Evolutionary conservation across 2,797 vertebrate species (phyloP), one percentile per base, ranked within the genome.

Genomic region (Eulemur albifrons): DNA sequence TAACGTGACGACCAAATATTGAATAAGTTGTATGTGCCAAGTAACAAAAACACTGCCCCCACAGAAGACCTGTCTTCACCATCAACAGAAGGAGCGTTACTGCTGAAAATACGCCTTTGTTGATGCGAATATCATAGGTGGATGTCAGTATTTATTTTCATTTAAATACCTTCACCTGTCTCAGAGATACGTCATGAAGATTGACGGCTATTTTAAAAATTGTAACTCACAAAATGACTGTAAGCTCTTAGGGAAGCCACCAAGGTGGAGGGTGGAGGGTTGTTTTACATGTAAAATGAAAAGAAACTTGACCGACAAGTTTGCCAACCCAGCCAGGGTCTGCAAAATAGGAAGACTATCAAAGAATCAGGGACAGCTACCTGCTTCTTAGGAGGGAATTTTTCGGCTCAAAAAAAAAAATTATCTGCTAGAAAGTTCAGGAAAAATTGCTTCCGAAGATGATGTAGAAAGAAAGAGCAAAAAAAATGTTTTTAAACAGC

Each of bases 251-350:
- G n/a, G 40, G 80, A 88, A 89, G 25, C 17, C 48, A 88, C 14
- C 59, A 45, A 75, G 6, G 50, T 35, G 88, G 73, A 96, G 13
- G 38, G 18, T 40, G 0, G 45, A 57, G 32, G 70, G 70, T 90
- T 93, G 54, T 95, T 79, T 88, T 90, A 77, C 18, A 35, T 73
- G 27, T 84, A 89, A 96, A 88, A 73, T 83, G 25, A 76, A 96
- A 96, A 93, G 23, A 90, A 93, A 88, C n/a, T n/a, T 88, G 45
- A 93, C 43, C 95, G 79, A 76, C 43, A 96, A 83, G n/a, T 32
- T 63, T 95, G 93, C 82, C 48, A 38, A 93, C 6, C 35, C 50
- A 45, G 10, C 50, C 63, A 38, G n/a, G 45, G 11, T 92, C 73
- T 59, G 76, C 4, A 77, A 90, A 95, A 84, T 0, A 52, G 15